Evolutionary conservation across 1,140 invertebrate genomes (phyloP).

Genomic region (Lepidotrigona ventralis): DNA sequence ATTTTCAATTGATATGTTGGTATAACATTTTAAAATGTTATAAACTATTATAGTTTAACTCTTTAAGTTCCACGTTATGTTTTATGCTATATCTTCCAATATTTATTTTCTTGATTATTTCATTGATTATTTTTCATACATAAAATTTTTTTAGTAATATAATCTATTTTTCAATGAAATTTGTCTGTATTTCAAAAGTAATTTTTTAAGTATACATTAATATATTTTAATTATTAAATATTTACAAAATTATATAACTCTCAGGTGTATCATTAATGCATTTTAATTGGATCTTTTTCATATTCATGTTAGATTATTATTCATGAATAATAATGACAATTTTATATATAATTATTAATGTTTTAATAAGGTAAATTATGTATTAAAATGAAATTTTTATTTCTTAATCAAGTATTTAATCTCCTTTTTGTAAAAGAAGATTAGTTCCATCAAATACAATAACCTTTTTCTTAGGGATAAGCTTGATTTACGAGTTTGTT

Average conservation of each 20-base stretch:
- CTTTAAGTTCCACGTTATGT: background rate
- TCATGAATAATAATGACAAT: background rate
- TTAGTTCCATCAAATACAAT: no score
- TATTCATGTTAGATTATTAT: no score
- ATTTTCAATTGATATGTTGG: background rate
- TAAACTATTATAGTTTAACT: background rate
- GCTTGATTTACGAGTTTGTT: no score
- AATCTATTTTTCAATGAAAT: fast-evolving
- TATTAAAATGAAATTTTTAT: no score
- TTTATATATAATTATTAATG: no score
- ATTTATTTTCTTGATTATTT: background rate
- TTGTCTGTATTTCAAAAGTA: background rate
- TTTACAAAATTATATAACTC: conserved; percentile 11
- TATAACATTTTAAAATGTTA: background rate
- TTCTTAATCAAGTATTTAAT: no score
- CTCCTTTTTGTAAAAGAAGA: no score
- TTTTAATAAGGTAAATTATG: no score
- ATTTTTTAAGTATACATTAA: no score
- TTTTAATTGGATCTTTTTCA: background rate
- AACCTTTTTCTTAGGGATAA: no score
- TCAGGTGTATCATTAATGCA: background rate
- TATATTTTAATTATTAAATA: background rate
- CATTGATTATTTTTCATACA: background rate
- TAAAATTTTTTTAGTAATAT: background rate
- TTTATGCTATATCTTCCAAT: background rate